A percentile compares a stretch with the other conserved stretches of the same genome.
Conservation (phyloP, 1,140 invertebrate genomes). For the Zaprionus taronus region DNA sequence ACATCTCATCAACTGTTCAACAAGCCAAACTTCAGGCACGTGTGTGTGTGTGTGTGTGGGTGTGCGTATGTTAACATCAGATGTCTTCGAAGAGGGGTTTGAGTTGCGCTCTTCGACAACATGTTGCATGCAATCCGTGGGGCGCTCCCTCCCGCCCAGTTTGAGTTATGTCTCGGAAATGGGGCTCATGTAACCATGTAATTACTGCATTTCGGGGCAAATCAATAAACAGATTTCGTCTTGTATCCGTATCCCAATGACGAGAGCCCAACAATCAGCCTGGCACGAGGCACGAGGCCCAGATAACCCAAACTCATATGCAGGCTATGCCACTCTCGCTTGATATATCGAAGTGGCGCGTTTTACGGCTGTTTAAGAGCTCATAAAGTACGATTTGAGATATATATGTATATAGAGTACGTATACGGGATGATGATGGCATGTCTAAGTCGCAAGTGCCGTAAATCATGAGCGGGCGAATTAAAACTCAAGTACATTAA, state of each 20-base stretch:
- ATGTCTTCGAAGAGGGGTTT: background rate
- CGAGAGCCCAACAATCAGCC: slow-evolving; percentile 34
- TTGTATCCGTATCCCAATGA: slow-evolving; percentile 8
- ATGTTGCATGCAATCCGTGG: slow-evolving; percentile 65
- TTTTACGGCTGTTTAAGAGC: slow-evolving; percentile 37
- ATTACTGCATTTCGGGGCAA: slow-evolving; percentile 71
- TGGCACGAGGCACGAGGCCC: background rate
- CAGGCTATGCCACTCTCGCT: background rate
- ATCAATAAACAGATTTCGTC: slow-evolving; percentile 60
- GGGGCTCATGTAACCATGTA: slow-evolving; percentile 72
- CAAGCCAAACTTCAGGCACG: slow-evolving; percentile 54
- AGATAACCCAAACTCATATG: background rate
- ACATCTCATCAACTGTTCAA: slow-evolving; percentile 75
- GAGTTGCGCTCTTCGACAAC: slow-evolving; percentile 39
- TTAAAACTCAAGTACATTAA: slow-evolving; percentile 77
- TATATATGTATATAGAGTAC: slow-evolving; percentile 5
- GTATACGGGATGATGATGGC: slow-evolving; percentile 37
- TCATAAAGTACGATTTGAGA: slow-evolving; percentile 46
- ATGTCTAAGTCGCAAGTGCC: slow-evolving; percentile 29
- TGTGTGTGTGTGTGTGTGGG: slow-evolving; percentile 25
- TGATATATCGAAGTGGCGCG: no score
- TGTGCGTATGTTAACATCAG: slow-evolving; percentile 42
- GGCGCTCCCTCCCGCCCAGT: background rate
- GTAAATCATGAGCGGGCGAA: slow-evolving; percentile 67
- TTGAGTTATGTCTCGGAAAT: slow-evolving; percentile 73